Base-by-base conservation (phyloP, 92 coral and sea anemone species). In the Palythoa grandis region DNA sequence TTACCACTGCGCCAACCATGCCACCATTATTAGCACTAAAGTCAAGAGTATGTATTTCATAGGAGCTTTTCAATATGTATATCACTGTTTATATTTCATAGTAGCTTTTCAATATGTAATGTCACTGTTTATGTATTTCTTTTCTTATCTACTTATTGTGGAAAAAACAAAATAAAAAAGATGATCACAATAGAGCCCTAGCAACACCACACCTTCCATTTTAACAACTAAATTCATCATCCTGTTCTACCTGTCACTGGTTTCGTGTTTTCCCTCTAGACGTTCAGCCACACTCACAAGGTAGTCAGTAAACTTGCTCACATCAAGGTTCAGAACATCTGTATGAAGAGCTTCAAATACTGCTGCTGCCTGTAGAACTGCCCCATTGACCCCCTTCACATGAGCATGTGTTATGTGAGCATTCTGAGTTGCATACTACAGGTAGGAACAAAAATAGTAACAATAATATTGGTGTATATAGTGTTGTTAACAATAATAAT, bases 331-430 rank as follows among this genome's bases (percentile, higher is more conserved):
- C 19, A 93, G 95, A 29, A 95, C 90, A 38, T 93, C 90, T 72
- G 87, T 66, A 60, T 71, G 75, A 29, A 96, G 86, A 13, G 98
- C 95, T 71, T 83, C 88, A 52, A 86, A 87, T 56, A 96, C 91
- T 6, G 99, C 99, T 70, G 86, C 89, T 17, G 99, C 96, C 86
- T 96, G 99, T 12, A 96, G 88, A 35, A 96, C 88, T 24, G 99
- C 98, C 48, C 99, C 99, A 66, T 93, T 88, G 7, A 96, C 91
- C 40, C 99, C 99, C 24, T 68, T 92, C 17, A 87, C 77, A 61
- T 96, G 99, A 10, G 97, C 91, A 83, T 96, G 99, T 24, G 99
- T 96, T 19, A 96, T 87, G 56, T 87, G 79, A 17, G 99, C 96
- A 93, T 90, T 96, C 72, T 89, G 83, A 9, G 83, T 56, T 9